Evolutionary conservation across 2,797 vertebrate genomes (phyloP).

Genomic region (Phataginus tricuspis): DNA sequence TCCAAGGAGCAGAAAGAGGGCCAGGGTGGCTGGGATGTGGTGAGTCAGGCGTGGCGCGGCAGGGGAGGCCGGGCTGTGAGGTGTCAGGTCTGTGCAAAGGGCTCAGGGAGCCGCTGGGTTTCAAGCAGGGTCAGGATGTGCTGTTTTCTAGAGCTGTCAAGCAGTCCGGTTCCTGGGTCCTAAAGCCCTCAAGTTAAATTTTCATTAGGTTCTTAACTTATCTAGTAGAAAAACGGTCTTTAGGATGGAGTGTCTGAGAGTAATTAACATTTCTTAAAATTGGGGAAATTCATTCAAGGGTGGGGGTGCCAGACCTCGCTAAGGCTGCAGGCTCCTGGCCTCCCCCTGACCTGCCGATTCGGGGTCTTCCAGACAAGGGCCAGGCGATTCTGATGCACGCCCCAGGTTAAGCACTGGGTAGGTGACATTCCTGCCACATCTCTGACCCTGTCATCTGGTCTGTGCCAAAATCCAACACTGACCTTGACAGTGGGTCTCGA

Average conservation of each 20-base stretch:
- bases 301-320: not conserved
- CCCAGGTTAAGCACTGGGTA: not conserved
- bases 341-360: not conserved
- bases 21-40: not conserved
- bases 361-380: not conserved
- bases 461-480: fast-evolving
- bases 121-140: not conserved
- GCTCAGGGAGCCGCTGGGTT: not conserved
- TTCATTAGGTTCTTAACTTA: not conserved
- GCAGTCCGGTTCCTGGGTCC: not conserved
- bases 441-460: fast-evolving
- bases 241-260: not conserved
- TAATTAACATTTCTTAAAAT: not conserved
- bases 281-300: not conserved
- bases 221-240: not conserved
- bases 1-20: not conserved
- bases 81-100: not conserved
- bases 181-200: not conserved
- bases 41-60: not conserved
- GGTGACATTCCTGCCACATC: not conserved
- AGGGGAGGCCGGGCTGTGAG: fast-evolving
- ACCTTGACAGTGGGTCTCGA: not conserved
- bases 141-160: not conserved
- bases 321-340: not conserved
- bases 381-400: fast-evolving